Evolutionary conservation across 1,140 invertebrate species (phyloP).

Genomic region (Neodiprion fabricii): DNA sequence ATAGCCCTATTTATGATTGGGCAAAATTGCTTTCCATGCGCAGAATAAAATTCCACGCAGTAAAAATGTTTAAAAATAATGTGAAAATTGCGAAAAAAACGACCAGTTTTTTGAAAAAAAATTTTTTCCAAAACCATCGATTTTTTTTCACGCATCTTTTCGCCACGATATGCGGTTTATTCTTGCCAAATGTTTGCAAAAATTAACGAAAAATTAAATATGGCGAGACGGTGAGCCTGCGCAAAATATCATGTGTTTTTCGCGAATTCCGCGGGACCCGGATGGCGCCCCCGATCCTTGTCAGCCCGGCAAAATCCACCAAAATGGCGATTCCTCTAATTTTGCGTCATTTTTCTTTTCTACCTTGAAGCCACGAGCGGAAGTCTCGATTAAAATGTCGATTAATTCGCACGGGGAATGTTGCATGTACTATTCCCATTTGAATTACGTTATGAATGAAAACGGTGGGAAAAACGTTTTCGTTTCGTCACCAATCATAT

Average conservation of each 20-base stretch:
- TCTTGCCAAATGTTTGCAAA: constrained; percentile 26
- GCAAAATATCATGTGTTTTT: background rate
- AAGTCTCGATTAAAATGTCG: too few species aligned
- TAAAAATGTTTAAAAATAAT: background rate
- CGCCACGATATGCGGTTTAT: background rate
- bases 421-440: too few species aligned
- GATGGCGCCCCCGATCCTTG: background rate
- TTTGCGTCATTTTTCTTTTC: too few species aligned
- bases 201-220: constrained; percentile 58
- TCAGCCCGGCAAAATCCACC: background rate
- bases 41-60: constrained; percentile 62
- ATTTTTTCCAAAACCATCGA: background rate
- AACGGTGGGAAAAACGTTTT: too few species aligned
- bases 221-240: constrained; percentile 36
- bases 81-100: background rate
- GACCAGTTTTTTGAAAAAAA: background rate
- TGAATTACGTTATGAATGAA: too few species aligned
- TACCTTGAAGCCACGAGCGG: too few species aligned
- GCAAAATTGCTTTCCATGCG: constrained; percentile 65
- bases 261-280: background rate
- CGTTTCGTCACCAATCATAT: too few species aligned
- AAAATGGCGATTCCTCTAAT: background rate
- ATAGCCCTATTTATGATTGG: constrained; percentile 65
- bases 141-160: background rate
- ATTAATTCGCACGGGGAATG: too few species aligned